These are phyloP conservation scores for Phoxinus phoxinus DNA, from an alignment of 2,113 vertebrate species.

Conservation along the genomic window DNA sequence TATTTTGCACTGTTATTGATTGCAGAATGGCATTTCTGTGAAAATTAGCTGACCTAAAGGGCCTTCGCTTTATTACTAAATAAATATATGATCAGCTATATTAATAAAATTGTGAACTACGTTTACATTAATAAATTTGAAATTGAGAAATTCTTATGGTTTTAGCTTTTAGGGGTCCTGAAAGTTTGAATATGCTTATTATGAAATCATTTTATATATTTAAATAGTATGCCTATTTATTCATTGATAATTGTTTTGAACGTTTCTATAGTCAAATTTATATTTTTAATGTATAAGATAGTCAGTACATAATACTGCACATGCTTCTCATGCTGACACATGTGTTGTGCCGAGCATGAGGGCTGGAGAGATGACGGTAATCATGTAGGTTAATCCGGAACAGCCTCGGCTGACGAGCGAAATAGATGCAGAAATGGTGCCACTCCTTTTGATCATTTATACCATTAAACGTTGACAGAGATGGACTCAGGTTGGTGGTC, in stretches of 20 bases:
- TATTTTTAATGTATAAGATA: background rate
- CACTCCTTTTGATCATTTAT: background rate
- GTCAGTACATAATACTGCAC: background rate
- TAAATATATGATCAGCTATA: background rate
- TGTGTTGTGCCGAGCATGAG: slow-evolving; percentile 41
- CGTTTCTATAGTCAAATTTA: background rate
- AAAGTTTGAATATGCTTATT: background rate
- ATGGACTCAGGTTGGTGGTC: slow-evolving; percentile 63
- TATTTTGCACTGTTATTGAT: background rate
- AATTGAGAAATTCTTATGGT: background rate
- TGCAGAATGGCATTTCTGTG: background rate
- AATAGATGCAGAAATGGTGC: slow-evolving; percentile 34
- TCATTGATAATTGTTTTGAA: background rate
- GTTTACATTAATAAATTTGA: background rate
- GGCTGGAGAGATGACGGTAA: slow-evolving; percentile 50
- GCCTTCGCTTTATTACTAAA: background rate
- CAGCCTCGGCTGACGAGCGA: slow-evolving; percentile 32
- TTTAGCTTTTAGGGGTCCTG: background rate
- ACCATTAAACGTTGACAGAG: slow-evolving; percentile 35
- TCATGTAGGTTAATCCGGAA: slow-evolving; percentile 66
- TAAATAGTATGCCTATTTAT: background rate
- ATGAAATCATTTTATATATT: background rate
- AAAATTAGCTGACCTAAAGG: background rate
- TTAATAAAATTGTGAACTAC: background rate
- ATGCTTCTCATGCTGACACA: background rate